Evolutionary conservation across 2,113 vertebrate species (phyloP), one percentile per base, ranked within the genome.

Genomic region (Crocuta crocuta): DNA sequence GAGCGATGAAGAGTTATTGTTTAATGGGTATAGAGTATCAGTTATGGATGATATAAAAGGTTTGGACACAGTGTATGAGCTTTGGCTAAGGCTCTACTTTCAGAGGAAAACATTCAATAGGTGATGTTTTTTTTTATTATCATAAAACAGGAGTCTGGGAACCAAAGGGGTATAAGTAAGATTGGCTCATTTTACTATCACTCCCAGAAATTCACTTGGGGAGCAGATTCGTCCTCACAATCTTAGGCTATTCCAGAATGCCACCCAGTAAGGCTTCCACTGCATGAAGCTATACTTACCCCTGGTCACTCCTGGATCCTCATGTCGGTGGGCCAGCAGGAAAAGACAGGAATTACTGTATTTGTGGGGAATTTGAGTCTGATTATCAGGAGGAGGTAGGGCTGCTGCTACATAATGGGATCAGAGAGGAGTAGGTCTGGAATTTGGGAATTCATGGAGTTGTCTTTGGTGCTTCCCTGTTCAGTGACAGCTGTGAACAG

Each of bases 381-480:
- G 19, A n/a, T 10, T 21, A 7, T 39, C 58, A 12, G 0, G 0
- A 16, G 9, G 31, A 87, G 4, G 11, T 9, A 50, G 24, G 1
- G 5, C 80, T 61, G 24, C 9, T 66, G 16, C 13, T 45, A 6
- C 1, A 2, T 63, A 3, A 16, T 45, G 5, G 10, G 24, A 15
- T 8, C 7, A 53, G 70, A 35, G 9, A 45, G 21, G 9, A 68
- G 11, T n/a, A 53, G 35, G 10, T 81, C 65, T 85, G 43, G 53
- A 50, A 65, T 45, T 50, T 79, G 53, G 28, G 11, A 55, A 86
- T 82, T 79, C 26, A n/a, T 31, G 50, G 21, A n/a, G 1, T 5
- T 82, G 21, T 61, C 58, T 48, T 84, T 31, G 2, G 31, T 17
- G 24, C 23, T 43, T 58, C 66, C 10, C 9, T 58, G 11, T 39